phyloP scores from a whole-genome alignment of 2,888 invertebrate genomes.

The Salticus scenicus region DNA sequence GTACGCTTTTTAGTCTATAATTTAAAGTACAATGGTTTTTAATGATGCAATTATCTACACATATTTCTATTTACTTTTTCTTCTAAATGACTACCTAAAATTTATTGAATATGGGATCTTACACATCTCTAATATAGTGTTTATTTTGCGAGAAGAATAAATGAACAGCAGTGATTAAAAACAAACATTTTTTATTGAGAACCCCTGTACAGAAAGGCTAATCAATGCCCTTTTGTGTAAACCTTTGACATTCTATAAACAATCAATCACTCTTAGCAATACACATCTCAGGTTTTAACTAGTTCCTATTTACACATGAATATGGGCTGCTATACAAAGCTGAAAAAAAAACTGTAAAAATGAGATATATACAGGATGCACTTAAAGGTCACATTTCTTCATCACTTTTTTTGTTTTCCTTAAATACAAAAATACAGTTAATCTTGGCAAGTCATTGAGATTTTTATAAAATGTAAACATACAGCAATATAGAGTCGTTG shows the following conservation, averaged over 20 bases:
- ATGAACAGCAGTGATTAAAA: conserved; percentile 40
- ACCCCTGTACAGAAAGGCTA: conserved; percentile 66
- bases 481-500: background rate
- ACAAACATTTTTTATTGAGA: conserved; percentile 69
- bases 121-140: no score
- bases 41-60: no score
- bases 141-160: no score
- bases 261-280: conserved; percentile 67
- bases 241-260: conserved; percentile 68
- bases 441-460: conserved; percentile 44
- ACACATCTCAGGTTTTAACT: conserved; percentile 55
- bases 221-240: conserved; percentile 65
- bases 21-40: no score
- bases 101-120: no score
- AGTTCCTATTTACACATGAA: conserved; percentile 62
- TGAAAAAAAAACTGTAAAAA: conserved; percentile 52
- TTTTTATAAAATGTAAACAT: background rate
- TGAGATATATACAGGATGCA: conserved; percentile 66
- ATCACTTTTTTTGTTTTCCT: no score
- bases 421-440: no score
- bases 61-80: no score
- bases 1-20: no score
- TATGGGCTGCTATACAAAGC: conserved; percentile 63
- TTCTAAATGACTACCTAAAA: no score
- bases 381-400: no score